phyloP scores from a whole-genome alignment of 2,797 vertebrate genomes.

The Helostoma temminkii region DNA sequence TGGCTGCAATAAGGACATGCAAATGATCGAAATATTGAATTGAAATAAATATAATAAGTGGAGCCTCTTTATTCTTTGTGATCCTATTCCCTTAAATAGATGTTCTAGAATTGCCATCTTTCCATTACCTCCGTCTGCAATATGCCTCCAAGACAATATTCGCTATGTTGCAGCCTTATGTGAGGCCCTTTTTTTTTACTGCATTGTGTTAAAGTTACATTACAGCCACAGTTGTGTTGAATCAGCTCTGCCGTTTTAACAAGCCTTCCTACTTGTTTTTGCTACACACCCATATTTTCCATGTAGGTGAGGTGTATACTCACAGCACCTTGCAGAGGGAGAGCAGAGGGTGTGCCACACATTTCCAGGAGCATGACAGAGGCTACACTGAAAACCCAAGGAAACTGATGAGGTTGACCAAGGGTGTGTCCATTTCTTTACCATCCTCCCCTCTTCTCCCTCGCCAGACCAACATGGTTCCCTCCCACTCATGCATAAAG shows the following conservation, averaged over 20 bases:
- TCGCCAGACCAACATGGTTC: slow-evolving; percentile 87
- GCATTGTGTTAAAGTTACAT: slow-evolving; percentile 16
- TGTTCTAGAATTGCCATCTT: slow-evolving; percentile 58
- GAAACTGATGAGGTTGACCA: slow-evolving; percentile 85
- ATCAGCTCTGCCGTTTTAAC: not conserved
- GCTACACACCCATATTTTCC: not conserved
- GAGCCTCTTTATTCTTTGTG: slow-evolving; percentile 50
- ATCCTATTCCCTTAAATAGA: slow-evolving; percentile 66
- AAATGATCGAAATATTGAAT: slow-evolving; percentile 36
- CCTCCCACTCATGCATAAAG: slow-evolving; percentile 86
- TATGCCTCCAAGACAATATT: slow-evolving; percentile 60
- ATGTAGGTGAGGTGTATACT: slow-evolving; percentile 80
- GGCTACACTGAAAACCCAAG: slow-evolving; percentile 60
- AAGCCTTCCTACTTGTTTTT: not conserved
- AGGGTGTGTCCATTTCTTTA: slow-evolving; percentile 93
- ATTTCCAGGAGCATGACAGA: slow-evolving; percentile 63
- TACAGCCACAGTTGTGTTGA: slow-evolving; percentile 1
- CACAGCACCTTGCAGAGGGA: slow-evolving; percentile 78
- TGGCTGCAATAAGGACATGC: slow-evolving; percentile 11
- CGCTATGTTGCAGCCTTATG: slow-evolving; percentile 32
- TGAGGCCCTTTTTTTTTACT: slow-evolving; percentile 43
- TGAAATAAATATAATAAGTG: slow-evolving; percentile 43
- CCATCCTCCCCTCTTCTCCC: slow-evolving; percentile 97
- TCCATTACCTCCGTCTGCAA: slow-evolving; percentile 65
- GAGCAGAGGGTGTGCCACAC: slow-evolving; percentile 56